Conservation (phyloP, 2,113 vertebrate genomes). For the Hippocampus guttulatus region DNA sequence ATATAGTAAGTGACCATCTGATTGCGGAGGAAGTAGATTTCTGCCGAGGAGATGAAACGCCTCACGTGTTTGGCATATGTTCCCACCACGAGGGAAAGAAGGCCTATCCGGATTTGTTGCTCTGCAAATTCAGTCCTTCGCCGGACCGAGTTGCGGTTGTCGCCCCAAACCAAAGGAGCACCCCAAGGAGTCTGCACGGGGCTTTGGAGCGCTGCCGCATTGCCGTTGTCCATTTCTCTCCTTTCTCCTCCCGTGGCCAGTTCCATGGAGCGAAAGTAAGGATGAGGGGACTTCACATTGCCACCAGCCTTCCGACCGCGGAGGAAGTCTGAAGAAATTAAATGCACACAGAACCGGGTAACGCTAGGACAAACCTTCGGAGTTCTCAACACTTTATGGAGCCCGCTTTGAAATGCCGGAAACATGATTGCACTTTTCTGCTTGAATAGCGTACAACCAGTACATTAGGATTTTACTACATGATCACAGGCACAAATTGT, state of each 20-base stretch:
- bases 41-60: conserved; percentile 69
- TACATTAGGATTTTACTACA: no score
- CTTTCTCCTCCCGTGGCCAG: not conserved
- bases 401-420: no score
- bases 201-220: conserved; percentile 3
- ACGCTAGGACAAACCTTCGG: not conserved
- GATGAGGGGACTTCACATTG: conserved; percentile 17
- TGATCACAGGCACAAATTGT: no score
- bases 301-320: conserved; percentile 22
- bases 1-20: conserved; percentile 73
- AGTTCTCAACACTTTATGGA: no score
- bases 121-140: conserved; percentile 60
- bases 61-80: conserved; percentile 65
- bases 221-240: conserved; percentile 7
- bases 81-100: conserved; percentile 71
- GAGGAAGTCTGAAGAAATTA: conserved; percentile 56
- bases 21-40: conserved; percentile 68
- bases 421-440: no score
- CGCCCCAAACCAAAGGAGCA: conserved; percentile 79
- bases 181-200: conserved; percentile 70
- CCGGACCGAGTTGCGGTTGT: conserved; percentile 57
- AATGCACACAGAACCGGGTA: not conserved
- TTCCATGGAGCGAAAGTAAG: conserved; percentile 16
- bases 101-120: conserved; percentile 60
- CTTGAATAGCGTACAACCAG: no score